Conservation (phyloP, 2,888 invertebrate species). For the Heliconius ismenius region DNA sequence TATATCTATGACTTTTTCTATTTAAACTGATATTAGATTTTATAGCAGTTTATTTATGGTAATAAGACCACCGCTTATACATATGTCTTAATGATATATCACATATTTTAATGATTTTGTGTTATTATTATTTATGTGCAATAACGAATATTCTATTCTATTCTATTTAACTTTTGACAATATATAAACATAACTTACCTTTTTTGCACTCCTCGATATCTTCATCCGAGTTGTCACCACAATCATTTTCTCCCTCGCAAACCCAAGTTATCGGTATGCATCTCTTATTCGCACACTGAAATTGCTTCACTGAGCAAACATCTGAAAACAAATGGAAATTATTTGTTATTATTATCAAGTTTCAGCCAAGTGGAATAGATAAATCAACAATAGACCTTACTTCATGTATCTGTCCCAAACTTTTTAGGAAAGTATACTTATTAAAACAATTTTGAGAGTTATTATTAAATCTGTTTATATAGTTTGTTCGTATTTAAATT, state of each 20-base stretch:
- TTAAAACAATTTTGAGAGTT: too few species aligned
- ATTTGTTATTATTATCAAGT: conserved; percentile 6
- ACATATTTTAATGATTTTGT: too few species aligned
- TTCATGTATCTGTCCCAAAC: background rate
- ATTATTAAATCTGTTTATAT: too few species aligned
- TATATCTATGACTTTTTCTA: too few species aligned
- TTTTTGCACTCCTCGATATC: conserved; percentile 85
- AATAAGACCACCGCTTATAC: too few species aligned
- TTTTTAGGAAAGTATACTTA: too few species aligned
- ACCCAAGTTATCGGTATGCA: conserved; percentile 90
- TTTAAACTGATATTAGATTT: background rate
- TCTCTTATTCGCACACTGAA: conserved; percentile 86
- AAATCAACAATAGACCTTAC: background rate
- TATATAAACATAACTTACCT: conserved; percentile 69
- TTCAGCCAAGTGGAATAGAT: conserved; percentile 3
- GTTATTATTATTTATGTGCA: background rate
- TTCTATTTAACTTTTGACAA: background rate
- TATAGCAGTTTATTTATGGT: background rate
- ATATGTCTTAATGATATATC: too few species aligned
- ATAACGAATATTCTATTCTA: too few species aligned
- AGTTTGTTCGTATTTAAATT: too few species aligned
- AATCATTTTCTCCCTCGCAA: conserved; percentile 90
- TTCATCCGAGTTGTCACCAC: conserved; percentile 92
- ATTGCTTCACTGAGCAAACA: conserved; percentile 86
- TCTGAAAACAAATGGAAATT: conserved; percentile 58